phyloP scores from a whole-genome alignment of 64 coral and sea anemone genomes.

The Catalaphyllia jardinei region DNA sequence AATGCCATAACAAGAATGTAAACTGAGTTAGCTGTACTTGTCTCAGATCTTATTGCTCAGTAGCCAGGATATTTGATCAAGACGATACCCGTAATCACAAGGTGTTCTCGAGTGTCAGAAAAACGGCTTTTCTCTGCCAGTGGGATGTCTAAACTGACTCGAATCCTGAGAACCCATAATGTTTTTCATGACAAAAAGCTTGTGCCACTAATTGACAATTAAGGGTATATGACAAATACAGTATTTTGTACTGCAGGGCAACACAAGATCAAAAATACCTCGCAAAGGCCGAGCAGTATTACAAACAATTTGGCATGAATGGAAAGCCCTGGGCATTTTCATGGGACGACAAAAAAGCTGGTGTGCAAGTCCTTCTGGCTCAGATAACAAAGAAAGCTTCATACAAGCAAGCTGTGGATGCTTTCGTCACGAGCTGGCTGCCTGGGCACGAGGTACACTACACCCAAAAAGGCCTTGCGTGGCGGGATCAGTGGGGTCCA shows the following conservation, averaged over 20 bases:
- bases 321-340: constrained; percentile 43
- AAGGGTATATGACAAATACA: neutral
- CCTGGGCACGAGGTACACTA: constrained; percentile 28
- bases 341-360: constrained; percentile 69
- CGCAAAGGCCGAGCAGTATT: constrained; percentile 51
- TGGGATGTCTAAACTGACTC: no score
- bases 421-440: constrained; percentile 44
- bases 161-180: no score
- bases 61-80: no score
- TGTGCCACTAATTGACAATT: no score
- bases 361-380: constrained; percentile 22
- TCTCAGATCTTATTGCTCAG: neutral
- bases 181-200: no score
- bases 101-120: no score
- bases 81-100: no score
- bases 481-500: constrained; percentile 61
- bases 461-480: constrained; percentile 51
- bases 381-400: constrained; percentile 32
- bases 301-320: constrained; percentile 6
- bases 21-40: neutral
- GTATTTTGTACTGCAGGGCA: neutral
- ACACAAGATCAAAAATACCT: constrained; percentile 44
- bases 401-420: constrained; percentile 35
- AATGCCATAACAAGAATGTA: neutral
- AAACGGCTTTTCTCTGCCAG: no score